Evolutionary conservation across 2,888 invertebrate genomes (phyloP), one percentile per base, ranked within the genome.

Genomic region (Pandemis heparana): DNA sequence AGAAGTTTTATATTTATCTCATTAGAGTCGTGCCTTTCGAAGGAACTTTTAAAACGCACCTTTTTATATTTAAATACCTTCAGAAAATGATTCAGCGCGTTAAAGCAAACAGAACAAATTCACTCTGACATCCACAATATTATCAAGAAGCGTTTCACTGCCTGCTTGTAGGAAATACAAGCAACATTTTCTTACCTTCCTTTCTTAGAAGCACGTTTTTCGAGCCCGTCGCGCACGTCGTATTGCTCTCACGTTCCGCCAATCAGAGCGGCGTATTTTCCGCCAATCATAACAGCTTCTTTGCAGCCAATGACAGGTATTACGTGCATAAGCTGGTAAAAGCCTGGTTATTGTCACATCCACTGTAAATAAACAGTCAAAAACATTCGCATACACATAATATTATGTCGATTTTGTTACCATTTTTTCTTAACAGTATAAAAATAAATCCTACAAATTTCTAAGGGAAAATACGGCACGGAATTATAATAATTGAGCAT

Each of bases 271-370:
- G 10, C 23, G 56, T 46, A n/a, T 39, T 43, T 56, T 23, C 56
- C 56, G 43, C 70, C 70, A 70, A 56, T 70, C 70, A 63, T 51
- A 48, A 32, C 6, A 64, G 43, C 43, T 70, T 63, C 63, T 64
- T 64, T 68, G 18, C 43, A n/a, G 8, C 12, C 32, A 56, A 16
- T 64, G 56, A 46, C 6, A 8, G n/a, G 60, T 6, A 5, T 38
- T 51, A 32, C 53, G 18, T 53, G 16, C 18, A 1, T 53, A 48
- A 48, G 48, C 48, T 12, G 14, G 5, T n/a, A 48, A 48, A 48
- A n/a, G 48, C n/a, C n/a, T 48, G 1, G 48, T n/a, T n/a, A n/a
- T n/a, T n/a, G n/a, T n/a, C n/a, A n/a, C n/a, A n/a, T n/a, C n/a
- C n/a, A n/a, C n/a, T n/a, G n/a, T n/a, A n/a, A n/a, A n/a, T n/a